Evolutionary conservation across 2,113 vertebrate species (phyloP).

Genomic region (Brachyhypopomus gauderio): DNA sequence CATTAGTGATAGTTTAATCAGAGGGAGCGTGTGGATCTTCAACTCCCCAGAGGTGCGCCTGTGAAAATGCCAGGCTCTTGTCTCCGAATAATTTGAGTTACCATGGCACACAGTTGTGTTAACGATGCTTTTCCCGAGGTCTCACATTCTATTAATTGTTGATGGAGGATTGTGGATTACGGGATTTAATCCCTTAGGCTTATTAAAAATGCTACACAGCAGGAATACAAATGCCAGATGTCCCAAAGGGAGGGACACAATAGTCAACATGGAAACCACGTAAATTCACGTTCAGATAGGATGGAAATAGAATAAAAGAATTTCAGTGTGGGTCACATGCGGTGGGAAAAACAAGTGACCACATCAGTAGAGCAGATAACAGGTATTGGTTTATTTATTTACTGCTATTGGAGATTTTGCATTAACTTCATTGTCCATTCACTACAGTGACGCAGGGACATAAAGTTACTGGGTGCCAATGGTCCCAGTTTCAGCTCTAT

Average conservation of each 20-base stretch:
- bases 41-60: slow-evolving; percentile 22
- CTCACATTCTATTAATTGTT: slow-evolving; percentile 39
- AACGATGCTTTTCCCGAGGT: slow-evolving; percentile 25
- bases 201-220: slow-evolving; percentile 38
- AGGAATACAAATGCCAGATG: slow-evolving; percentile 42
- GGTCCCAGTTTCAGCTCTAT: not conserved
- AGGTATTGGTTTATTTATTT: not conserved
- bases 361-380: not conserved
- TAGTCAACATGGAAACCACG: slow-evolving; percentile 31
- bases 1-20: not conserved
- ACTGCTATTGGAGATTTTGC: not conserved
- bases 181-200: slow-evolving; percentile 36
- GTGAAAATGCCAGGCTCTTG: slow-evolving; percentile 46
- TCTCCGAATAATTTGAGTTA: slow-evolving; percentile 41
- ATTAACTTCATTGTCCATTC: not conserved
- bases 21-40: not conserved
- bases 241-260: slow-evolving; percentile 1
- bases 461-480: not conserved
- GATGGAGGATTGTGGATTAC: slow-evolving; percentile 32
- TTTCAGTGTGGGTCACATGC: not conserved
- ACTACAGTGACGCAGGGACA: not conserved
- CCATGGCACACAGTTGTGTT: slow-evolving; percentile 8
- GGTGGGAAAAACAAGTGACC: not conserved
- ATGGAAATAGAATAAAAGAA: not conserved
- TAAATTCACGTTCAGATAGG: slow-evolving; percentile 8